These are phyloP conservation scores for Ariopsis seemanni DNA, from an alignment of 2,113 vertebrate genomes.

Conservation along the genomic window DNA sequence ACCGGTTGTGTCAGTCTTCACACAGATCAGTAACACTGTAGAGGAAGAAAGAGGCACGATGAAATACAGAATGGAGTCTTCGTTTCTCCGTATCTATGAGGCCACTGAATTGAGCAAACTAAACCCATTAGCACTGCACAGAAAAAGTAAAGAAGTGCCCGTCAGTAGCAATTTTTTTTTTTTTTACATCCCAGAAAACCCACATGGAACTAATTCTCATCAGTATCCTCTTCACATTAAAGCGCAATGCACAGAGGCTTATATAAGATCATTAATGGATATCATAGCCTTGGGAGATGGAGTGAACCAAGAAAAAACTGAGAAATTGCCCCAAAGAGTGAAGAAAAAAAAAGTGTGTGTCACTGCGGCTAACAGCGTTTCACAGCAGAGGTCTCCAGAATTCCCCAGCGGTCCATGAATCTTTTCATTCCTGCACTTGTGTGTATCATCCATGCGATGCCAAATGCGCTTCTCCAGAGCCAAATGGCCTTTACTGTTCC, in stretches of 20 bases:
- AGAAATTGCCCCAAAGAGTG: background rate
- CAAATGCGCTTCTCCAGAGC: background rate
- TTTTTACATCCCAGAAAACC: background rate
- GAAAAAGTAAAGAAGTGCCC: background rate
- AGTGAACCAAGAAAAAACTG: background rate
- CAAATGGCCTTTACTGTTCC: constrained; percentile 20
- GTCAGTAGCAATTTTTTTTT: no score
- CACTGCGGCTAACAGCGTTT: background rate
- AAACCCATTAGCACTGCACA: background rate
- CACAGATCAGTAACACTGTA: background rate
- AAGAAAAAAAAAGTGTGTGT: background rate
- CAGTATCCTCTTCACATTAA: background rate
- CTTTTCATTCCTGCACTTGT: background rate
- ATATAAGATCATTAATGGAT: background rate
- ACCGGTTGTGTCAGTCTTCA: background rate
- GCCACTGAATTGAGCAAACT: background rate
- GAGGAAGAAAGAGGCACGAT: background rate
- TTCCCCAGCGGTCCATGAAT: background rate
- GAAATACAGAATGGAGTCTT: background rate
- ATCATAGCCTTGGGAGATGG: background rate
- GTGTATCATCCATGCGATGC: background rate
- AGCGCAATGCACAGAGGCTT: background rate
- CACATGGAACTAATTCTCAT: background rate
- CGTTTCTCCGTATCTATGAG: background rate
- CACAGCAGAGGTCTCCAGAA: constrained; percentile 5